A percentile compares a stretch with the other conserved stretches of the same genome.
Conservation (phyloP, 2,797 vertebrate species). For the Mormyrus proboscirostris region DNA sequence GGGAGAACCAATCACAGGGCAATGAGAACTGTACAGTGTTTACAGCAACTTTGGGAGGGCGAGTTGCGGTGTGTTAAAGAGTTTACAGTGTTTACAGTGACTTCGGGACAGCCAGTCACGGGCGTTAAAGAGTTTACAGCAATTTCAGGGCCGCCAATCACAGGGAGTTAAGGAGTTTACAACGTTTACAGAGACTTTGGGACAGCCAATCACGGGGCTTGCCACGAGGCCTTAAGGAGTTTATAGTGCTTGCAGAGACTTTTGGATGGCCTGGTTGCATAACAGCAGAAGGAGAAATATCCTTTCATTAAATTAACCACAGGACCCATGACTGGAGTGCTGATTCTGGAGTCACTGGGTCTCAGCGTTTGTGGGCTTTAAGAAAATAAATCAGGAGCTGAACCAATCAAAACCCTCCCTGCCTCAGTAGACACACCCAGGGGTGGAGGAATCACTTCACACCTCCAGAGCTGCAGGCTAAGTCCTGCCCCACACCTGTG, state of each 20-base stretch:
- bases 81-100: background rate
- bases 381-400: background rate
- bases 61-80: background rate
- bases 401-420: background rate
- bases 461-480: background rate
- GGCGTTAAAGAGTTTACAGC: background rate
- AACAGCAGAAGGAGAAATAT: background rate
- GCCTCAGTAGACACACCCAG: background rate
- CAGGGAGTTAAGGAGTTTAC: background rate
- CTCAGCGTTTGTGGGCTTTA: background rate
- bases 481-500: background rate
- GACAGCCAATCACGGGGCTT: background rate
- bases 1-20: background rate
- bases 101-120: background rate
- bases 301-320: slow-evolving; percentile 4
- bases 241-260: background rate
- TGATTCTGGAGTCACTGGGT: background rate
- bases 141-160: background rate
- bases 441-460: background rate
- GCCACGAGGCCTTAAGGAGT: background rate
- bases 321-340: background rate
- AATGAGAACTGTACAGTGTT: background rate
- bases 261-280: background rate
- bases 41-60: slow-evolving; percentile 1
- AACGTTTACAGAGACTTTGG: slow-evolving; percentile 6